Conservation (phyloP, 2,797 vertebrate species). For the Discoglossus pictus region DNA sequence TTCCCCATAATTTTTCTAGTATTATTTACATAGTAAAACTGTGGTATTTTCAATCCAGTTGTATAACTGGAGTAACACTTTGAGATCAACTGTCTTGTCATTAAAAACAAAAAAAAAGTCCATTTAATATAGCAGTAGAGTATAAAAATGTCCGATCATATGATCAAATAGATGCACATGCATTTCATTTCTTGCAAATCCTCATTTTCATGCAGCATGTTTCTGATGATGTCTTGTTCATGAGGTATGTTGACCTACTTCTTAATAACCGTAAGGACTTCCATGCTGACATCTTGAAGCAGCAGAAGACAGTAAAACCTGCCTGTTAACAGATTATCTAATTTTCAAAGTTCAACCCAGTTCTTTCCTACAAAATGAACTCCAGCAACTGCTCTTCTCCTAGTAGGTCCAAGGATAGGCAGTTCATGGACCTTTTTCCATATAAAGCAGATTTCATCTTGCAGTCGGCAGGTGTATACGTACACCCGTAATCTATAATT, state of each 20-base stretch:
- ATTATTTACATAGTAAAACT: too few relatives aligned
- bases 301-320: constrained; percentile 2
- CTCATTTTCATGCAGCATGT: not conserved
- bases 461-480: constrained; percentile 68
- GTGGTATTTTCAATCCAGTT: too few relatives aligned
- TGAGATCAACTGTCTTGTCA: too few relatives aligned
- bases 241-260: not conserved
- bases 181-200: not conserved
- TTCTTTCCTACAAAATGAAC: constrained; percentile 63
- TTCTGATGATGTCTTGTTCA: not conserved
- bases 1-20: not conserved
- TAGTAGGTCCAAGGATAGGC: constrained; percentile 78
- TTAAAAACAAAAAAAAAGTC: too few relatives aligned
- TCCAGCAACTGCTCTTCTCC: constrained; percentile 75
- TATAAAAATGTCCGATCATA: not conserved
- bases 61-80: too few relatives aligned
- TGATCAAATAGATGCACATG: not conserved
- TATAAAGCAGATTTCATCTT: constrained; percentile 76
- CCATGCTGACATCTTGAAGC: not conserved
- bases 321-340: not conserved
- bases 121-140: too few relatives aligned
- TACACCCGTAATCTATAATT: constrained; percentile 61
- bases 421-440: constrained; percentile 76
- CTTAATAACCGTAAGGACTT: too few relatives aligned
- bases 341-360: not conserved